A percentile compares a stretch with the other conserved stretches of the same genome.
Conservation (phyloP, 2,797 vertebrate species). For the Threskiornis aethiopicus region DNA sequence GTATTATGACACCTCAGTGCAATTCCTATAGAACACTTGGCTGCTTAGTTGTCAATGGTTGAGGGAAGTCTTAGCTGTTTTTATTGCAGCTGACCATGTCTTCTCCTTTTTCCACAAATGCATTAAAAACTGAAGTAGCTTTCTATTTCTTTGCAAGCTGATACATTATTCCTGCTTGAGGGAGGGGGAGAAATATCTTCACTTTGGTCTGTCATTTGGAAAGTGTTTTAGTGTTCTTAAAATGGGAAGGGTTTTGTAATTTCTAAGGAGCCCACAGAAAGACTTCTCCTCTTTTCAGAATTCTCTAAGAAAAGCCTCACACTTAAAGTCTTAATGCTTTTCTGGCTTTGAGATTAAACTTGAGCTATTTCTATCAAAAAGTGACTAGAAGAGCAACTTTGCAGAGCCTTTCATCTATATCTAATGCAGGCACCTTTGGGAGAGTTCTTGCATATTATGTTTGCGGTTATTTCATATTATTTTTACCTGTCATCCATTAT, state of each 20-base stretch:
- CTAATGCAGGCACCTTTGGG: neutral
- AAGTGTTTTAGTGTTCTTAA: neutral
- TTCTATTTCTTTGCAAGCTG: neutral
- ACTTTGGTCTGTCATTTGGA: neutral
- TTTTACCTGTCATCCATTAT: neutral
- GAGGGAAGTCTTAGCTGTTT: neutral
- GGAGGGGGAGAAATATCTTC: neutral
- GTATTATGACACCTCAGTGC: neutral
- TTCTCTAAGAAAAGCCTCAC: neutral
- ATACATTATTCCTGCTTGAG: neutral
- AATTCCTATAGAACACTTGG: neutral
- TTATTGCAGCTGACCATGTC: neutral
- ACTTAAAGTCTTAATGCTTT: neutral
- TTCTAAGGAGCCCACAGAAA: neutral
- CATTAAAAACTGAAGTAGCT: neutral
- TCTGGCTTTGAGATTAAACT: neutral
- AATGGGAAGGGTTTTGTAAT: neutral
- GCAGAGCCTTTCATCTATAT: neutral
- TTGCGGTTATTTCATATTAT: neutral
- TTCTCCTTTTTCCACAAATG: neutral
- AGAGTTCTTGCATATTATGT: neutral
- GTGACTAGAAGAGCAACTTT: neutral
- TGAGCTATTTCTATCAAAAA: neutral
- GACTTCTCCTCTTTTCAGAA: neutral
- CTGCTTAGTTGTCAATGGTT: neutral